Conservation (phyloP, 1,140 invertebrate species). For the Dryas iulia region DNA sequence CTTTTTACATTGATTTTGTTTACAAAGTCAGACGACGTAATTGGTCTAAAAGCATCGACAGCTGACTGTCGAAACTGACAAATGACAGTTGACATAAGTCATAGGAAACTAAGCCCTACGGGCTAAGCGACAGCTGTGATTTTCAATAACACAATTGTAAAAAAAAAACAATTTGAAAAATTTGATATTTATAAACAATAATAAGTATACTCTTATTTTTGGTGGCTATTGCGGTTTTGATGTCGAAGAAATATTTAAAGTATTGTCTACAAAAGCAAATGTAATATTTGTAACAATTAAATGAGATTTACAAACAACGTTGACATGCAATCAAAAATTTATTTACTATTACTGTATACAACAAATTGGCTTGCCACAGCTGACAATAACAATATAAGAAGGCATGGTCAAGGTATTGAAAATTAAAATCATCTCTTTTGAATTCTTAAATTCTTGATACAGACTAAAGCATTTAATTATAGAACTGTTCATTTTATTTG, state of each 20-base stretch:
- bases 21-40: too few species aligned
- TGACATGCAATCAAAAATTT: slow-evolving; percentile 54
- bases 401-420: slow-evolving; percentile 56
- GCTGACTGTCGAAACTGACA: neutral
- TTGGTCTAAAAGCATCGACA: neutral
- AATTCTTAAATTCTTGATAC: too few species aligned
- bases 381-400: slow-evolving; percentile 40
- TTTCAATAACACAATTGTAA: neutral
- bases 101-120: neutral
- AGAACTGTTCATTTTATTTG: too few species aligned
- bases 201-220: too few species aligned
- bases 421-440: too few species aligned
- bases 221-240: neutral
- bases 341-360: slow-evolving; percentile 45
- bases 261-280: neutral
- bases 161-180: neutral
- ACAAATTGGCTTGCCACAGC: slow-evolving; percentile 34
- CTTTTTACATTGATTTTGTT: too few species aligned
- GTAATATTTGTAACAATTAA: neutral
- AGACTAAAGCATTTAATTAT: too few species aligned
- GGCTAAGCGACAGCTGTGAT: neutral
- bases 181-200: neutral
- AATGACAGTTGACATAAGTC: neutral
- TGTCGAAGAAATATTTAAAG: neutral
- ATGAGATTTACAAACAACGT: neutral